phyloP scores from a whole-genome alignment of 2,113 vertebrate genomes.

The Heterotilapia buettikoferi region DNA sequence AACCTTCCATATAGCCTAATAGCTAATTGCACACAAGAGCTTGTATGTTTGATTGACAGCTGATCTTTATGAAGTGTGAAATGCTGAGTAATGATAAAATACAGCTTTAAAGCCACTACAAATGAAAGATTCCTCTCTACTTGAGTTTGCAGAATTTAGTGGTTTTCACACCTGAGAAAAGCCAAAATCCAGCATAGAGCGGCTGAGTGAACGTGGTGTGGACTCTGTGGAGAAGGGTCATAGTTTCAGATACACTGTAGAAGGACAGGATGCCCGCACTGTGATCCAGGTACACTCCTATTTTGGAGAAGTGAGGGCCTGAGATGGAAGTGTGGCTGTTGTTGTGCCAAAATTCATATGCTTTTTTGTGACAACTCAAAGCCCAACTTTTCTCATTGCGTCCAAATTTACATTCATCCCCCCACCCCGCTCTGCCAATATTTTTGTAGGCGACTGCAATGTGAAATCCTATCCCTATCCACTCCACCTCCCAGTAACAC shows the following conservation, averaged over 20 bases:
- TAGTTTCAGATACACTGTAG: not conserved
- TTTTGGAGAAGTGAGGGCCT: not conserved
- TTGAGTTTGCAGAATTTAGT: not conserved
- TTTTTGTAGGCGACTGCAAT: not conserved
- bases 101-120: not conserved
- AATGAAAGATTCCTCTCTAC: not conserved
- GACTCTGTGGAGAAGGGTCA: not conserved
- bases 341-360: not conserved
- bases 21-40: not conserved
- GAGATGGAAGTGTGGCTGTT: not conserved
- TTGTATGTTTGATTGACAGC: not conserved
- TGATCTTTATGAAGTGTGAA: not conserved
- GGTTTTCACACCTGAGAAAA: not conserved
- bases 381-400: not conserved
- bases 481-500: not conserved
- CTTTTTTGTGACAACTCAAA: not conserved
- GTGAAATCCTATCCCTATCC: not conserved
- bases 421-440: not conserved
- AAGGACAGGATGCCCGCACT: not conserved
- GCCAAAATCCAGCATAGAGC: not conserved
- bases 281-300: not conserved
- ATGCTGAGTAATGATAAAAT: not conserved
- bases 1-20: not conserved
- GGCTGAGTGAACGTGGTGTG: not conserved
- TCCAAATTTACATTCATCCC: not conserved